Base-by-base conservation (phyloP, 1,140 invertebrate species). In the Ruditapes philippinarum region DNA sequence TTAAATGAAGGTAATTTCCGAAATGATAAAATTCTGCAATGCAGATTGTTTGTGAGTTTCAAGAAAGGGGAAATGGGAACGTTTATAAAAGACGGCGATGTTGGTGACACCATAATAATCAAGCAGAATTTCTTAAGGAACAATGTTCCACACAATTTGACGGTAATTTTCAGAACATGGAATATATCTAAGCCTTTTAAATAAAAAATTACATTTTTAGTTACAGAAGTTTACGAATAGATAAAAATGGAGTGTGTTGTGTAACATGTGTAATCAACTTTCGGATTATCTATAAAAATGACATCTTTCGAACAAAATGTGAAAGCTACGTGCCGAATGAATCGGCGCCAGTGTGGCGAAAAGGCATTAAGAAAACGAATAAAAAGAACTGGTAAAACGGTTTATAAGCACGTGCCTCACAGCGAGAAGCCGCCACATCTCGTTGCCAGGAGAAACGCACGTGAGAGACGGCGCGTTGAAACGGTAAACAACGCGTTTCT, bases 381-480 rank as follows among this genome's bases (percentile, higher is more conserved):
- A 22, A 86, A 86, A 79, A 65, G 51, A 51, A 40, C 68, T 17
- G 90, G 87, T 33, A 92, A 91, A 57, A 74, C 86, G 4, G 45
- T 76, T 11, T 94, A 94, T 84, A 92, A 92, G 38, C 94, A 94
- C 81, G 85, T 93, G 22, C 94, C 93, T 7, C 93, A 94, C 89
- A 90, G 90, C 31, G 90, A 93, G 73, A 94, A 94, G 73, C 92
- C 94, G 60, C 97, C 98, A 62, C 98, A 98, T 12, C 98, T 98
- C 0, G 98, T 99, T 11, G 98, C 98, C 0, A 96, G 98, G 76
- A 97, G 98, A 91, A 99, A 99, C 96, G 98, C 98, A 17, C 96
- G 98, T 0, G 98, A 99, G 95, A 96, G 98, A 78, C 98, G 99
- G 95, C 97, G 98, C 81, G 98, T 99, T 28, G 98, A 99, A 95